Evolutionary conservation across 2,797 vertebrate species (phyloP), one percentile per base, ranked within the genome.

Genomic region (Anas capensis): DNA sequence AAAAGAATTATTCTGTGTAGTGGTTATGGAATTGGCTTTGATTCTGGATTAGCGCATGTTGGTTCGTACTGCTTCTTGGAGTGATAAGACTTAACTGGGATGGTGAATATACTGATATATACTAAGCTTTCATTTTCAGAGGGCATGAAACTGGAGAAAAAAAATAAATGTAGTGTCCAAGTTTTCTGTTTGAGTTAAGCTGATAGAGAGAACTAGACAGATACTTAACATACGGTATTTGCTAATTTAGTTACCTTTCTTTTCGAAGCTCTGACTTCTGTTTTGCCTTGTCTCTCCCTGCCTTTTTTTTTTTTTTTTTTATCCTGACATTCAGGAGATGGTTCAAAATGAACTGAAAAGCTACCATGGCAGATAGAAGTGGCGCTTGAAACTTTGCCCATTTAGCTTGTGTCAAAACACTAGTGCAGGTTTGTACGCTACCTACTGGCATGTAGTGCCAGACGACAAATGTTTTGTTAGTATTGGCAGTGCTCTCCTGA

Each of bases 151-250:
- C 38, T 38, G 34, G 58, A 77, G 60, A 70, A 76, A 23, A 23
- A 82, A 88, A 80, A 80, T 84, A 4, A 65, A 36, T 42, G 10
- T 53, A 36, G 10, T 82, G 26, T 31, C 29, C 38, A 68, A 60
- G 40, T 86, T 70, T 91, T 70, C 46, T 76, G 14, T 73, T 92
- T 62, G 57, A 89, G 13, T 68, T 92, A 71, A 91, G 51, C 60
- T 64, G 21, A 53, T 79, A 77, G 16, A 20, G 21, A 72, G 62
- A 86, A 21, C 44, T 72, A 69, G 42, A 27, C 4, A 73, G 53
- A 70, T 10, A 69, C 58, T 70, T 83, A 33, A 90, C 90, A 68
- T 34, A 21, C 14, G 72, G 2, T 38, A 53, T 75, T 88, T 71
- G 9, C 31, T 90, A 54, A 18, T 86, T 84, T 60, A 53, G 6